Base-by-base conservation (phyloP, 1,140 invertebrate genomes). In the Papilio xuthus region DNA sequence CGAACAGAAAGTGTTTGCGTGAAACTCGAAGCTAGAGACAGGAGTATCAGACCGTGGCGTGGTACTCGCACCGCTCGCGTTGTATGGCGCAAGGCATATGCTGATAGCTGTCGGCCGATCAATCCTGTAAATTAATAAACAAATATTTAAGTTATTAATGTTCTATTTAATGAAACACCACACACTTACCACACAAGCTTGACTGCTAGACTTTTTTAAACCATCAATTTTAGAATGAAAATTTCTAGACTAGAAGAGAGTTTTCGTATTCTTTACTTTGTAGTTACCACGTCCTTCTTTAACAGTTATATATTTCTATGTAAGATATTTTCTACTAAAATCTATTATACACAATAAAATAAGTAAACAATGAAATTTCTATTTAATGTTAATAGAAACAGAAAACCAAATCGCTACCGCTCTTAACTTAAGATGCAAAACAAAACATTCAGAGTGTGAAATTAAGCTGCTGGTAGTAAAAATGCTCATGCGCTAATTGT, bases 21-120 rank as follows among this genome's bases (percentile, higher is more conserved):
- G 88, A 78, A 80, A 76, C 53, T 41, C 53, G 74, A 76, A 63
- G 74, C 74, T 76, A 28, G 74, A 76, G 50, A 18, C 74, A 37
- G n/a, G 56, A 42, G 79, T 88, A 90, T 84, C 82, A 89, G 88
- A 89, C 86, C 88, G 86, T 89, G 81, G 81, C 80, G 80, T 76
- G 79, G 32, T 63, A 76, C 79, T 79, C 78, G 71, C 78, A 82
- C 76, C 82, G 80, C 77, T 63, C 60, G 79, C 82, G 80, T 69
- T 63, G 72, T 72, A 69, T 42, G 73, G 44, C 70, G 42, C 60
- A 79, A 60, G 23, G 0, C 15, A 79, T 67, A 75, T 9, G n/a
- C 26, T 79, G 10, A 4, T n/a, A 70, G 72, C 53, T 56, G 20
- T 76, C 26, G 9, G 26, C 13, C 32, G 0, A 75, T 42, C 69